These are phyloP conservation scores for Rhynchomys soricoides DNA, from an alignment of 2,113 vertebrate species.

Conservation along the genomic window DNA sequence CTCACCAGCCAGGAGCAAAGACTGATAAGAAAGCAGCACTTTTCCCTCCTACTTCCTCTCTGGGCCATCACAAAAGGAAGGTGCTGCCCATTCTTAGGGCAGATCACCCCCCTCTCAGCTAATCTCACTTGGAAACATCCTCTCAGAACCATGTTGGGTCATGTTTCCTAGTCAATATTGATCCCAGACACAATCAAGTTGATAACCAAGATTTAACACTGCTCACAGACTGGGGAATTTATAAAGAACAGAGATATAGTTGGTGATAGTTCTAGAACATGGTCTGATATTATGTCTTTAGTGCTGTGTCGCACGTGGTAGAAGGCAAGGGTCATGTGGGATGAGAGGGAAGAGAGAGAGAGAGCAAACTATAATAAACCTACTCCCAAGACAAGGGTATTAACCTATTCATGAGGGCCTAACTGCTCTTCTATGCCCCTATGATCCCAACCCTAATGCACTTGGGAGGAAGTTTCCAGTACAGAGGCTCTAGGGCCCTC, in stretches of 20 bases:
- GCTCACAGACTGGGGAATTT: neutral
- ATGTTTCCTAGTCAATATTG: neutral
- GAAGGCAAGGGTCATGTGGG: neutral
- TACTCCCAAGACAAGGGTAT: neutral
- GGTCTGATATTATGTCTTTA: neutral
- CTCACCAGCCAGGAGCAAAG: neutral
- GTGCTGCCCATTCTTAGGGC: neutral
- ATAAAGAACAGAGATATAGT: neutral
- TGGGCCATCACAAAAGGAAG: neutral
- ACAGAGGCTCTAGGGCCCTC: neutral
- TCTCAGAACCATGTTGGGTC: neutral
- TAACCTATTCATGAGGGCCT: neutral
- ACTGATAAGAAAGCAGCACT: accelerated
- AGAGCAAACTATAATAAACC: neutral
- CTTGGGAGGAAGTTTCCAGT: no score
- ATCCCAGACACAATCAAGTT: neutral
- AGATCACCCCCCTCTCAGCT: neutral
- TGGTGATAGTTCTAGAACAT: neutral
- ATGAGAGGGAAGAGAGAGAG: neutral
- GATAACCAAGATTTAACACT: neutral
- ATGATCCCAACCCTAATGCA: neutral
- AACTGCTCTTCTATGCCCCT: neutral
- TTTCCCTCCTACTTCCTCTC: no score
- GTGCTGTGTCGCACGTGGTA: neutral
- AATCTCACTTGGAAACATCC: neutral